Base-by-base conservation (phyloP, 2,888 invertebrate species). In the Drosophila hawaiiensis region DNA sequence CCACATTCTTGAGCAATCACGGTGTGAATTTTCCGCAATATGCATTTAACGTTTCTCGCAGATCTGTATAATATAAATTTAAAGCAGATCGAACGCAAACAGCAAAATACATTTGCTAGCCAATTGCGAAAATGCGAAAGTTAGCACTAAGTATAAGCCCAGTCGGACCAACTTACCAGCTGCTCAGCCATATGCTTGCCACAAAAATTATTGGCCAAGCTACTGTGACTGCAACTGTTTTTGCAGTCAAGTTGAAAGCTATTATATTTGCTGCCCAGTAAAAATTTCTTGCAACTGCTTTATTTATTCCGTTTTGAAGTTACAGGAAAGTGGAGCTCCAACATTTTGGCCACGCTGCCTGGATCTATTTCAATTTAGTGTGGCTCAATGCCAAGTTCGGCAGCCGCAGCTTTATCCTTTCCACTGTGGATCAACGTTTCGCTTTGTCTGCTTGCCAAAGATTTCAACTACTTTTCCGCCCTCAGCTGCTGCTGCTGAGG, bases 221-320 rank as follows among this genome's bases (percentile, higher is more conserved):
- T 68, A 60, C 41, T 9, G 35, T 10, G 2, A 19, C 47, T 41
- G 66, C 58, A 14, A 28, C 70, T 56, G 58, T 62, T 60, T 60
- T 47, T 82, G 81, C 84, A 83, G 76, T 77, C 80, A 68, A 80
- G 77, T 81, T 75, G 73, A 75, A 84, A 82, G 74, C 84, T 76
- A 84, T 87, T 86, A 80, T 84, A 86, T 80, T 75, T 68, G 63
- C 69, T 64, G 66, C 43, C 53, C 79, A 63, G 68, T 70, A 71
- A 52, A 77, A 79, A 82, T 79, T 81, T 79, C 66, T 68, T 80
- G 87, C 65, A 80, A 72, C 73, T 70, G 83, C 75, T 73, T 79
- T 84, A 82, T 76, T 78, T 89, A 76, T 66, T 75, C 74, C 71
- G 67, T 78, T 87, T 84, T 84, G 87, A 86, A 85, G 80, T 87